These are phyloP conservation scores for Homarus gammarus DNA, from an alignment of 2,888 invertebrate genomes.

Conservation along the genomic window DNA sequence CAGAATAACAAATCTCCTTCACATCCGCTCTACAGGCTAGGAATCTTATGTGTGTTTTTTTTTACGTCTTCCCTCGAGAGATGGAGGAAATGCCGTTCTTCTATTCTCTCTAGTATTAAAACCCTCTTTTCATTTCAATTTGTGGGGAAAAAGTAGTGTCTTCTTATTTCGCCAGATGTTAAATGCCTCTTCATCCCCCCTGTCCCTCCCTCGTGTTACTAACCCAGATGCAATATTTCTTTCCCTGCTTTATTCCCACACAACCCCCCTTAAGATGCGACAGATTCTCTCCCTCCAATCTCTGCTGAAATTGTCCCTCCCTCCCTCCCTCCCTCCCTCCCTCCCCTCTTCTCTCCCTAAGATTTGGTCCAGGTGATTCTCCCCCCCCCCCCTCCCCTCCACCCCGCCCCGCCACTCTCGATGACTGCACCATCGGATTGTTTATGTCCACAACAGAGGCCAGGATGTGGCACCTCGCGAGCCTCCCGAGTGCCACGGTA, in stretches of 20 bases:
- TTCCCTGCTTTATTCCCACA: too few species aligned
- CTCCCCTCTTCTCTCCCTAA: neutral
- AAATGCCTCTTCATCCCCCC: slow-evolving; percentile 8
- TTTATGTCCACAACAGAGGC: slow-evolving; percentile 18
- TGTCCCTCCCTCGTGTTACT: slow-evolving; percentile 1
- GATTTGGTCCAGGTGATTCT: neutral
- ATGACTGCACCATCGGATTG: slow-evolving; percentile 13
- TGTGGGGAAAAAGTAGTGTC: too few species aligned
- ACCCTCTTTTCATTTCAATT: too few species aligned
- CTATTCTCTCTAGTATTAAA: too few species aligned
- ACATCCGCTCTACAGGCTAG: too few species aligned
- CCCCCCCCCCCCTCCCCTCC: neutral
- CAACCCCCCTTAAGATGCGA: neutral
- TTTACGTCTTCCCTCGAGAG: too few species aligned
- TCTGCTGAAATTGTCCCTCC: neutral
- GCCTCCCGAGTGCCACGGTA: slow-evolving; percentile 10
- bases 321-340: neutral
- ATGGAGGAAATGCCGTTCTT: too few species aligned
- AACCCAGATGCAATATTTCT: too few species aligned
- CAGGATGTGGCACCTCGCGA: slow-evolving; percentile 18
- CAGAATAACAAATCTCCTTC: too few species aligned
- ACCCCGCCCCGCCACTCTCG: neutral
- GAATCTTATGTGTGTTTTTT: too few species aligned
- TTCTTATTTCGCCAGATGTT: slow-evolving; percentile 21
- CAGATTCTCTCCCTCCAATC: too few species aligned